Conservation (phyloP, 2,888 invertebrate species). For the Endotricha flammealis region DNA sequence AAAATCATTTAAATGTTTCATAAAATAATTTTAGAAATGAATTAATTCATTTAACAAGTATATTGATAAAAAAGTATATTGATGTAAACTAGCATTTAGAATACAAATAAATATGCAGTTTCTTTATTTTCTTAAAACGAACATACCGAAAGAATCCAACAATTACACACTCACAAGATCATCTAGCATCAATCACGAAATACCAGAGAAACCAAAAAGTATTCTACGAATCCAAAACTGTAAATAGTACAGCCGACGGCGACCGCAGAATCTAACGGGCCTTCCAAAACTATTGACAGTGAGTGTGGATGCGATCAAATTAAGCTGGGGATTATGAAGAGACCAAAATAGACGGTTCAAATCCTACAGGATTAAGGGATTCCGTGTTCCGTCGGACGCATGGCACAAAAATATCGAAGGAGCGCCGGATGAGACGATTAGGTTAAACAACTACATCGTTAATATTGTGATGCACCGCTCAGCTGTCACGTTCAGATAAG, state of each 20-base stretch:
- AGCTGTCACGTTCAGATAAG: conserved; percentile 26
- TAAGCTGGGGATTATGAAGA: conserved; percentile 76
- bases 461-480: conserved; percentile 59
- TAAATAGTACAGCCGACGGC: conserved; percentile 59
- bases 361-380: conserved; percentile 76
- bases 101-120: too few relatives aligned
- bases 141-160: conserved; percentile 33
- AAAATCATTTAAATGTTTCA: too few relatives aligned
- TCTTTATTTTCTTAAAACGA: too few relatives aligned
- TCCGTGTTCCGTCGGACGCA: conserved; percentile 70
- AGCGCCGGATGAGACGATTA: conserved; percentile 76
- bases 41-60: too few relatives aligned
- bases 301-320: conserved; percentile 77
- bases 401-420: conserved; percentile 73
- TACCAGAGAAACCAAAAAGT: conserved; percentile 66
- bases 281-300: conserved; percentile 78
- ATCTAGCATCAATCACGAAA: conserved; percentile 46
- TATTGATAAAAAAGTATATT: too few relatives aligned
- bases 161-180: too few relatives aligned
- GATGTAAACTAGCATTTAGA: too few relatives aligned
- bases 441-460: conserved; percentile 68
- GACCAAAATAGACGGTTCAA: conserved; percentile 77
- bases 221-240: conserved; percentile 61
- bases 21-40: too few relatives aligned
- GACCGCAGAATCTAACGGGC: conserved; percentile 73